A percentile compares a stretch with the other conserved stretches of the same genome.
phyloP scores from a whole-genome alignment of 37 sponge, comb jelly and placozoan species.

The Cladorhizidae sp. region DNA sequence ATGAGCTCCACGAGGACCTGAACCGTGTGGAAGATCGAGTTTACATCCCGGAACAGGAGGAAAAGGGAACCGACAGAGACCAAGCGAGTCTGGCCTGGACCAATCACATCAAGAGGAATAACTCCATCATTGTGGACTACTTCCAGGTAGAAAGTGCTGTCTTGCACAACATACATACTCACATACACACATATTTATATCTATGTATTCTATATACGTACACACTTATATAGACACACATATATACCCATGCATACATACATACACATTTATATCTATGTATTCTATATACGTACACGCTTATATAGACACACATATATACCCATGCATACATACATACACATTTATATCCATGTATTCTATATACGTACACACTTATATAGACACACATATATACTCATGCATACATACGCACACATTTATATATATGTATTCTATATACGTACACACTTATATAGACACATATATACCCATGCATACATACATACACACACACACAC shows the following conservation, averaged over 20 bases:
- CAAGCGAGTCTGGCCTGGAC: conserved; percentile 75
- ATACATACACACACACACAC: too few species aligned
- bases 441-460: too few species aligned
- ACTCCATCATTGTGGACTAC: conserved; percentile 86
- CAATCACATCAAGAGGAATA: conserved; percentile 74
- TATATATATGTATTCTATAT: not conserved
- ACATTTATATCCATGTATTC: not conserved
- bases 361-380: not conserved
- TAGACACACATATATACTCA: too few species aligned
- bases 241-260: not conserved
- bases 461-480: too few species aligned
- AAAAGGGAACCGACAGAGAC: conserved; percentile 25
- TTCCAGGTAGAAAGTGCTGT: conserved; percentile 61
- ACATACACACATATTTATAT: not conserved
- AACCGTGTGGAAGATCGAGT: conserved; percentile 63
- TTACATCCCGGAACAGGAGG: conserved; percentile 50
- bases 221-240: too few species aligned
- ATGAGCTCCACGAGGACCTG: conserved; percentile 91
- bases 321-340: not conserved
- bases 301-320: too few species aligned
- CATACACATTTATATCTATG: not conserved
- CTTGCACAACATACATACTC: not conserved
- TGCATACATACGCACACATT: not conserved
- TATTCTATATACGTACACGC: not conserved
- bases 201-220: not conserved